Evolutionary conservation across 2,113 vertebrate species (phyloP), one percentile per base, ranked within the genome.

Genomic region (Turnix velox): DNA sequence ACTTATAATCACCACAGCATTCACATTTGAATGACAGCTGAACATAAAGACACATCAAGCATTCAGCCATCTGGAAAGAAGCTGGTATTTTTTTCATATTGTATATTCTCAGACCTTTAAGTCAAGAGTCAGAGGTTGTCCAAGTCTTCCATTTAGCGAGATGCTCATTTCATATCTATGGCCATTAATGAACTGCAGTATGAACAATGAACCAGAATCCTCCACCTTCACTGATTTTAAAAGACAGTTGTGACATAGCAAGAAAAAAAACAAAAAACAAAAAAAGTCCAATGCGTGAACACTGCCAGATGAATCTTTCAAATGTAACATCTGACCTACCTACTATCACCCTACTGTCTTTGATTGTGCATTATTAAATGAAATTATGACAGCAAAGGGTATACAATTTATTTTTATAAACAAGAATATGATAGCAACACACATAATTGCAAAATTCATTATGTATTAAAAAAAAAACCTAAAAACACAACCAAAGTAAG

Each of bases 41-140:
- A 96, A 97, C 96, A 98, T 97, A 98, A 98, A 98, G 96, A 95
- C 94, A 91, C 95, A 97, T 97, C 94, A 97, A 96, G 95, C 96
- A 97, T 65, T 93, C 96, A 98, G 96, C 97, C 97, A 97, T 97
- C 96, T 97, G 97, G 96, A 98, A 97, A 97, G 93, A 95, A 91
- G 95, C 93, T 93, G 80, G 49, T 81, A 74, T 97, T 97, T 96
- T 92, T 97, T 95, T 94, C 84, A 72, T 88, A 97, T 96, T 97
- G 97, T 97, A 94, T 97, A 77, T 96, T 98, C 94, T 93, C 94
- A 96, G 97, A 96, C 95, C 96, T 95, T 97, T 97, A 96, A 96
- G 95, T 96, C 96, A 97, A 96, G 95, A 97, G 96, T 97, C 97
- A 98, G 94, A 97, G 97, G 97, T 96, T 96, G 95, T 90, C 93